Evolutionary conservation across 2,888 invertebrate genomes (phyloP), one percentile per base, ranked within the genome.

Genomic region (Prosapia bicincta): DNA sequence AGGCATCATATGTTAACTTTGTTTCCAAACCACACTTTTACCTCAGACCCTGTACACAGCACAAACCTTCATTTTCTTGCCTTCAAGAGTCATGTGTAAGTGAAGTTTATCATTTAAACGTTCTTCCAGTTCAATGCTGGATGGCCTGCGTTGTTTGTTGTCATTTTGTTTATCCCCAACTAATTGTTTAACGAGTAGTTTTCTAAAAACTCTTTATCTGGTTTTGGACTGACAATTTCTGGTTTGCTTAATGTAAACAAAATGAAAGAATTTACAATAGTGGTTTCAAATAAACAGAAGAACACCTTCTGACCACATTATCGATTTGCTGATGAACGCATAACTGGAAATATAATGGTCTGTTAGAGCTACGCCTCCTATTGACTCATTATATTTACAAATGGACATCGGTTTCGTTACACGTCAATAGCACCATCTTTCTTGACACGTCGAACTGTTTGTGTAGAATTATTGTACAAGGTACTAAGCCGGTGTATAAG

Each of bases 181-280:
- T 25, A 71, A 71, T 25, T 71, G 71, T 43, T 71, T 71, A 25
- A 54, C 25, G 9, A 71, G 24, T 54, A 38, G 70, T 25, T 71
- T 71, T 26, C 71, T 71, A 25, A 71, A 71, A 25, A 25, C 25
- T 71, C 71, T 43, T 54, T 71, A 54, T 71, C 71, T 71, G n/a
- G 43, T 54, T 71, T 71, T 71, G 24, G n/a, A n/a, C n/a, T n/a
- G n/a, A n/a, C n/a, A n/a, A n/a, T n/a, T n/a, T n/a, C n/a, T n/a
- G n/a, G n/a, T 38, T 43, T 23, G 38, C 43, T 71, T 71, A 54
- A 43, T n/a, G 71, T n/a, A 43, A 9, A 25, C n/a, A 71, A 15
- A 65, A 71, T 65, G 26, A 26, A 71, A 15, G 66, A 10, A 66
- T 71, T 71, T 10, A 65, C 71, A 2, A 71, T 66, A 13, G 66